Evolutionary conservation across 2,797 vertebrate genomes (phyloP), one percentile per base, ranked within the genome.

Genomic region (Falco concolor): DNA sequence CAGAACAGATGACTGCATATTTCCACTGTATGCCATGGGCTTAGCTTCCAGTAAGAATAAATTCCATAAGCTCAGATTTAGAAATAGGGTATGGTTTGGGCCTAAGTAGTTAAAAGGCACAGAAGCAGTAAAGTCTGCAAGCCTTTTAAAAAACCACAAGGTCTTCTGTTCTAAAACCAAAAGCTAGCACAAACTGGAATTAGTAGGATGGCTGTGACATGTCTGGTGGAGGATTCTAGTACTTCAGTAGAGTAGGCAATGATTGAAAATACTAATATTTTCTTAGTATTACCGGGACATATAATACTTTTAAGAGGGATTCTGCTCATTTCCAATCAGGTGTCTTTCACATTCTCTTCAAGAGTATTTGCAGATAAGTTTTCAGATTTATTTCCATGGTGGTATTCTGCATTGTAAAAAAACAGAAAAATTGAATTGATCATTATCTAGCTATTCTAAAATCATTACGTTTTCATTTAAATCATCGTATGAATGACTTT

Each of bases 11-110:
- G 6, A 38, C 82, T 79, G 36, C 2, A 3, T 57, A 12, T 89
- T 93, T 90, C 23, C 22, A 4, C 8, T 63, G 14, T 53, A 50
- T 50, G 20, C 36, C 13, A 15, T 40, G 15, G 53, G 7, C 14
- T 78, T 1, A 1, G 3, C 70, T 93, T 86, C 63, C 77, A 63
- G 32, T 59, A 79, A 90, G n/a, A 82, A 70, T 56, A 53, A 64
- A 77, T 82, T 68, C 45, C 34, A 70, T 40, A 60, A 77, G 22
- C 13, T 24, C 78, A 17, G 92, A 52, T 38, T 69, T 70, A 95
- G 80, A 96, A 97, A 96, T 84, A 92, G 28, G 12, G 63, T 94
- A 54, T 95, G 73, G 63, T 96, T 96, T 78, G 32, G 76, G 32
- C 30, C 59, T 81, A 50, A 23, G 22, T 72, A 91, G 59, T 77